These are phyloP conservation scores for Petrocephalus schoutedeni DNA, from an alignment of 2,797 vertebrate species.

Conservation along the genomic window DNA sequence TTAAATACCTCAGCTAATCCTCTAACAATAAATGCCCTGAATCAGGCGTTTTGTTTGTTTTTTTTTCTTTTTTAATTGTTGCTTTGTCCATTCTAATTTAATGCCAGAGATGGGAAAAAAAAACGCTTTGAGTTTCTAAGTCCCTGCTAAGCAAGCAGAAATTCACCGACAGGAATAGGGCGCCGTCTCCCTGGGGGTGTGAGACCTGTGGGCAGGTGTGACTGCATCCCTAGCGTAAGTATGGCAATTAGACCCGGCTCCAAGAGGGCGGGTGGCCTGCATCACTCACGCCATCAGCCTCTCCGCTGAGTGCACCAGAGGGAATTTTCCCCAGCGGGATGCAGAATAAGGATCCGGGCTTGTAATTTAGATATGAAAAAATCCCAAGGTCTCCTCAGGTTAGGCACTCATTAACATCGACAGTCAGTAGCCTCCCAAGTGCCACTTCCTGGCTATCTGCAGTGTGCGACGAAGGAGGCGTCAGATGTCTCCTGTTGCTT, in stretches of 20 bases:
- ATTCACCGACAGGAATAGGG: not conserved
- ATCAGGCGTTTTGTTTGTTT: not conserved
- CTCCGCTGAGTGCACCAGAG: not conserved
- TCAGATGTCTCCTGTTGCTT: not conserved
- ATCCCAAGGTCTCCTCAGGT: not conserved
- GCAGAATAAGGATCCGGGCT: not conserved
- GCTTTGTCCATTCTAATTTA: slow-evolving; percentile 6
- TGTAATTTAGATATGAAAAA: slow-evolving; percentile 8
- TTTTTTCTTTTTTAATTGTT: not conserved
- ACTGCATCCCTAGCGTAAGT: slow-evolving; percentile 33
- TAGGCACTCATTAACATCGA: not conserved
- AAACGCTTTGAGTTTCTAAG: not conserved
- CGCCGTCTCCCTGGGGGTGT: slow-evolving; percentile 36
- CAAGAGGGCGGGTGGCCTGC: not conserved
- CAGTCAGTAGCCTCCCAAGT: not conserved
- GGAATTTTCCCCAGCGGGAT: not conserved
- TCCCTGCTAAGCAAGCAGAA: not conserved
- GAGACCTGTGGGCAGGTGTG: slow-evolving; percentile 44
- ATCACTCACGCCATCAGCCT: not conserved
- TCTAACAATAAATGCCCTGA: not conserved
- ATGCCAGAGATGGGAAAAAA: not conserved
- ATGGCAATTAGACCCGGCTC: slow-evolving; percentile 19
- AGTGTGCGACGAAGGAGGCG: not conserved
- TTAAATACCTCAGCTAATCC: not conserved
- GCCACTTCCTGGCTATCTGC: not conserved